phyloP scores from a whole-genome alignment of 1,140 invertebrate genomes.

The Heliothis virescens region DNA sequence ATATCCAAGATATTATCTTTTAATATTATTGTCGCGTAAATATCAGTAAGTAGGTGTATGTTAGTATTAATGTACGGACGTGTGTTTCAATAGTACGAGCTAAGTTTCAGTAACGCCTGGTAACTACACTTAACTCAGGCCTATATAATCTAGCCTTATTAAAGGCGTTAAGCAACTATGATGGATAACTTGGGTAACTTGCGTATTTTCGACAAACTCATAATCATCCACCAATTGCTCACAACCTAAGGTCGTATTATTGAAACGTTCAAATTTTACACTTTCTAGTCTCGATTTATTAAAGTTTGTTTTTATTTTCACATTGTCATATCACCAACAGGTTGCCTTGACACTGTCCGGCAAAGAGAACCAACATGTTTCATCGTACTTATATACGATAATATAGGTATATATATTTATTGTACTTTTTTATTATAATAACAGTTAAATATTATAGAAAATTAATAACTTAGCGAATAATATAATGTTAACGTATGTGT shows the following conservation, averaged over 20 bases:
- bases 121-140: background rate
- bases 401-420: slow-evolving; percentile 47
- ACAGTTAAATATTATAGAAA: slow-evolving; percentile 44
- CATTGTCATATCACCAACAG: slow-evolving; percentile 38
- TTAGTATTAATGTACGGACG: slow-evolving; percentile 67
- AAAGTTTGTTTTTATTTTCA: slow-evolving; percentile 62
- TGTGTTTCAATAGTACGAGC: slow-evolving; percentile 73
- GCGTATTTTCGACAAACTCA: no score
- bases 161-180: no score
- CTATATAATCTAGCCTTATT: no score
- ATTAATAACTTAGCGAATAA: slow-evolving; percentile 48
- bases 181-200: no score
- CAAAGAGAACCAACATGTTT: slow-evolving; percentile 35
- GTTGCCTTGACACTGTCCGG: slow-evolving; percentile 14
- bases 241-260: slow-evolving; percentile 66
- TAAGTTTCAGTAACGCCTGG: slow-evolving; percentile 39
- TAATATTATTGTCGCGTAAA: slow-evolving; percentile 68
- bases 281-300: slow-evolving; percentile 83
- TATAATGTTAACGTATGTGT: slow-evolving; percentile 39
- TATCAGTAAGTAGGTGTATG: slow-evolving; percentile 69
- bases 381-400: slow-evolving; percentile 14
- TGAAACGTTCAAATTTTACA: slow-evolving; percentile 69
- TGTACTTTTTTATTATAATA: slow-evolving; percentile 45
- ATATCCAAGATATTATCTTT: slow-evolving; percentile 84
- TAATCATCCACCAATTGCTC: no score